Conservation (phyloP, 2,888 invertebrate species). For the Lasioglossum lativentre region DNA sequence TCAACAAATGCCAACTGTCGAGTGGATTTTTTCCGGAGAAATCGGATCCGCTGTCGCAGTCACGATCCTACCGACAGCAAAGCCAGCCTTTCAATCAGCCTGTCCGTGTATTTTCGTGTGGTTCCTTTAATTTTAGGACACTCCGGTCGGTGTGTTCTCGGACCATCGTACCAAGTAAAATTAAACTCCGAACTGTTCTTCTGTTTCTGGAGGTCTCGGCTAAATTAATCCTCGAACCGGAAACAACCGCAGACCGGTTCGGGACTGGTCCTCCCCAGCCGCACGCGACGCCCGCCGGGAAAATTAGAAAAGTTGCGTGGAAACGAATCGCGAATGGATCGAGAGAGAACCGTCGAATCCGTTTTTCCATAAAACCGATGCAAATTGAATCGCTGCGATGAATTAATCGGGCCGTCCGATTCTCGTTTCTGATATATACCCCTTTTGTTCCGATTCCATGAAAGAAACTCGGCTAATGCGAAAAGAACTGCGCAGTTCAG, state of each 20-base stretch:
- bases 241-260: background rate
- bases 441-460: background rate
- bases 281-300: background rate
- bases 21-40: background rate
- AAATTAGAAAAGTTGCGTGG: background rate
- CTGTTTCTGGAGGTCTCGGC: background rate
- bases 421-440: background rate
- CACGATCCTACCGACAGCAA: background rate
- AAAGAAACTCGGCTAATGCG: background rate
- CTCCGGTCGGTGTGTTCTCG: background rate
- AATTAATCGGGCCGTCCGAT: background rate
- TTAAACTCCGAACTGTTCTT: slow-evolving; percentile 10
- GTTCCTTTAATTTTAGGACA: slow-evolving; percentile 33
- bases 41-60: background rate
- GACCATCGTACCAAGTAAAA: slow-evolving; percentile 10
- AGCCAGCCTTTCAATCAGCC: background rate
- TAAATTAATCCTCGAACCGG: slow-evolving; percentile 16
- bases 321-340: background rate
- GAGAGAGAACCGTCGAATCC: background rate
- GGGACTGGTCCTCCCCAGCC: background rate
- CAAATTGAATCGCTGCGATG: background rate
- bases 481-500: background rate
- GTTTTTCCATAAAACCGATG: background rate
- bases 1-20: background rate
- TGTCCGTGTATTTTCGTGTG: background rate